phyloP scores from a whole-genome alignment of 2,888 invertebrate genomes.

The Drosophila setosimentum region DNA sequence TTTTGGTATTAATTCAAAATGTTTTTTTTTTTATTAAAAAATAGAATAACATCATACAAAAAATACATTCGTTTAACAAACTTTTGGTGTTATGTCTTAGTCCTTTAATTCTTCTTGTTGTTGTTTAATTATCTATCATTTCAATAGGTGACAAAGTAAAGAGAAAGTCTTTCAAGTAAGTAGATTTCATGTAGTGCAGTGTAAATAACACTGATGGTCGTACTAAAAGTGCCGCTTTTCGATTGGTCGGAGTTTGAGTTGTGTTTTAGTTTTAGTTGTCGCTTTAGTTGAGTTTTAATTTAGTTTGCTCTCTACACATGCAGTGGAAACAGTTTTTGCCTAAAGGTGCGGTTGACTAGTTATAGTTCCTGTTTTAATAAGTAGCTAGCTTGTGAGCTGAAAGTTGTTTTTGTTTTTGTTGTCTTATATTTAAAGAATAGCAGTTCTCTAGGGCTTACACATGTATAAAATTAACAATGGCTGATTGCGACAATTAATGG shows the following conservation, averaged over 20 bases:
- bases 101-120: slow-evolving; percentile 23
- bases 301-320: slow-evolving; percentile 24
- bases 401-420: slow-evolving; percentile 24
- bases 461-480: slow-evolving; percentile 78
- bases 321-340: slow-evolving; percentile 17
- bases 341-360: slow-evolving; percentile 59
- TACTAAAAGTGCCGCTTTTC: slow-evolving; percentile 74
- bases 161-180: slow-evolving; percentile 75
- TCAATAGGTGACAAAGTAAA: slow-evolving; percentile 65
- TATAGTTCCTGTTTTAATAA: slow-evolving; percentile 34
- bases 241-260: slow-evolving; percentile 73
- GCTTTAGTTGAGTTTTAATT: slow-evolving; percentile 16
- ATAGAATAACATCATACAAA: slow-evolving; percentile 77
- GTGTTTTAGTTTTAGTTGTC: slow-evolving; percentile 29
- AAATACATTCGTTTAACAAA: slow-evolving; percentile 70
- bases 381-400: slow-evolving; percentile 18
- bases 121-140: slow-evolving; percentile 35
- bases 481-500: slow-evolving; percentile 63
- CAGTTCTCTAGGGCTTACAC: slow-evolving; percentile 67
- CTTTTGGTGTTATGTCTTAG: slow-evolving; percentile 65
- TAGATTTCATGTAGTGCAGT: slow-evolving; percentile 63
- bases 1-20: slow-evolving; percentile 45
- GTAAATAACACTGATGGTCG: slow-evolving; percentile 69
- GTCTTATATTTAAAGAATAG: slow-evolving; percentile 39
- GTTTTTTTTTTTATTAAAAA: slow-evolving; percentile 56